phyloP scores from a whole-genome alignment of 1,140 invertebrate genomes.

The Geopemphigus sp. region DNA sequence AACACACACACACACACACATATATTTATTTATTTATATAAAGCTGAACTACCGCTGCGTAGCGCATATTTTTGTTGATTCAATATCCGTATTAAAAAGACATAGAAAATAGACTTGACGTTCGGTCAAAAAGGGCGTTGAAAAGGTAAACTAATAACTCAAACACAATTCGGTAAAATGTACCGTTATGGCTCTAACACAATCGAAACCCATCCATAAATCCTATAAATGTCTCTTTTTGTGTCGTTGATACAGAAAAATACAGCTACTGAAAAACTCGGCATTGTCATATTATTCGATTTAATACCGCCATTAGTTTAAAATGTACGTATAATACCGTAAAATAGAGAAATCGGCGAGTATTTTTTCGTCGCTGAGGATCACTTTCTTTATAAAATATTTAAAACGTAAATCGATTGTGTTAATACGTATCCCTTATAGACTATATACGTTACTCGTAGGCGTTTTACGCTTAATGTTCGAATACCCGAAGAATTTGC shows the following conservation, averaged over 20 bases:
- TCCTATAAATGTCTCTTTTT: constrained; percentile 5
- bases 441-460: too few species aligned
- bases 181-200: constrained; percentile 19
- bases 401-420: background rate
- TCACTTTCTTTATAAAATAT: background rate
- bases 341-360: too few species aligned
- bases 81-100: background rate
- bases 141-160: constrained; percentile 25
- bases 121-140: background rate
- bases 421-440: too few species aligned
- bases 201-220: constrained; percentile 14
- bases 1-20: too few species aligned
- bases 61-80: background rate
- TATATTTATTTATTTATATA: too few species aligned
- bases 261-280: constrained; percentile 17
- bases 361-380: background rate
- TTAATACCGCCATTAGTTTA: background rate
- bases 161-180: constrained; percentile 7
- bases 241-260: constrained; percentile 12
- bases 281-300: constrained; percentile 8
- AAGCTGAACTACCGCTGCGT: background rate
- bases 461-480: too few species aligned
- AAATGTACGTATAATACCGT: background rate
- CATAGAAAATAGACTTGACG: background rate
- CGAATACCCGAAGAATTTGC: too few species aligned